Evolutionary conservation across 2,888 invertebrate genomes (phyloP).

Genomic region (Ceraclea dissimilis): DNA sequence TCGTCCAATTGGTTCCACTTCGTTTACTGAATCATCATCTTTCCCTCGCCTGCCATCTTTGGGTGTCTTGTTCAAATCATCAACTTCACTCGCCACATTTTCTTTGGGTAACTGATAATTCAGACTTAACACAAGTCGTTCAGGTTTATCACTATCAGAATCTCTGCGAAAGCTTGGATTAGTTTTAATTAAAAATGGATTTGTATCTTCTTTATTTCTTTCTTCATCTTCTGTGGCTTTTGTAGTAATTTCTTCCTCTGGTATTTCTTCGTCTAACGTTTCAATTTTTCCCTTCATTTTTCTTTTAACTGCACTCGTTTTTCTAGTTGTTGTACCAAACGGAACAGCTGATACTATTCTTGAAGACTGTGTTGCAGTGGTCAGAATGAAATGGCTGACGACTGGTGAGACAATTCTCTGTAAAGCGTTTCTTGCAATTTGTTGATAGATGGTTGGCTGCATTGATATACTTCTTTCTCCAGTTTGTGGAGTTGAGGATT

Average conservation of each 20-base stretch:
- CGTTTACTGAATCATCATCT: constrained; percentile 20
- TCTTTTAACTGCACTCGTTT: constrained; percentile 1
- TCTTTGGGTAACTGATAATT: not conserved
- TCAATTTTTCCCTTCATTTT: constrained; percentile 9
- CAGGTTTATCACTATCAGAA: constrained; percentile 10
- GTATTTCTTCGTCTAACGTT: constrained; percentile 14
- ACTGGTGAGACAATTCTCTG: constrained; percentile 42
- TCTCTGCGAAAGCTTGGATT: constrained; percentile 21
- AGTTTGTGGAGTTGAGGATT: constrained; percentile 29
- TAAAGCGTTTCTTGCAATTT: constrained; percentile 42
- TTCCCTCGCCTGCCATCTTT: constrained; percentile 3
- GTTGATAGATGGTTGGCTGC: constrained; percentile 38
- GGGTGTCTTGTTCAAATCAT: constrained; percentile 11
- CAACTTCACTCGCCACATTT: constrained; percentile 13
- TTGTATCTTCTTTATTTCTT: constrained; percentile 16
- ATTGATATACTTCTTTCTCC: constrained; percentile 29
- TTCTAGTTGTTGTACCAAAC: not conserved
- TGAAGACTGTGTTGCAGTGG: constrained; percentile 8
- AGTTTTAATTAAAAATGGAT: constrained; percentile 12
- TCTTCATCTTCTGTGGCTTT: not conserved
- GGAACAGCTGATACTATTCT: constrained; percentile 11
- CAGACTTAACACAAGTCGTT: constrained; percentile 16
- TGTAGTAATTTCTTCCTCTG: constrained; percentile 5
- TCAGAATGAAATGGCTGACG: constrained; percentile 13
- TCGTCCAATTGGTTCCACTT: constrained; percentile 12